Conservation (phyloP, 2,797 vertebrate genomes). For the Acanthurus leucopareius region DNA sequence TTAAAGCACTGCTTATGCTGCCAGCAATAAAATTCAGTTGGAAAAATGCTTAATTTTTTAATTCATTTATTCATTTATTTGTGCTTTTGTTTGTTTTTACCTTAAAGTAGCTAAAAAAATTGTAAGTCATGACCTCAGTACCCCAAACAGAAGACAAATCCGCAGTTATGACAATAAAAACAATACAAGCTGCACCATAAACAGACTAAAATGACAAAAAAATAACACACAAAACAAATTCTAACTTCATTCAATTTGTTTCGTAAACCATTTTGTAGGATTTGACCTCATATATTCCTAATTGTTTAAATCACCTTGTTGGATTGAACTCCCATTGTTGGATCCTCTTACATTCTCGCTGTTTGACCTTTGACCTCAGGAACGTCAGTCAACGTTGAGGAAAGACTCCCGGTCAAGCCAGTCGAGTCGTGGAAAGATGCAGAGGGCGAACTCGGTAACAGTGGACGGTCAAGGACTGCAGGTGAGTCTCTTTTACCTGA, state of each 20-base stretch:
- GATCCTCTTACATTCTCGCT: not conserved
- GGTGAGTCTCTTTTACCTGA: slow-evolving; percentile 73
- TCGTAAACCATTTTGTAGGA: no score
- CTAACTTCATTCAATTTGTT: not conserved
- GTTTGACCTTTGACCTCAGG: slow-evolving; percentile 81
- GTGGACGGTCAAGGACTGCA: slow-evolving; percentile 95
- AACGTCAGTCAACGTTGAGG: slow-evolving; percentile 91
- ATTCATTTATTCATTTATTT: not conserved
- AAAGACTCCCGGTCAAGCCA: slow-evolving; percentile 91
- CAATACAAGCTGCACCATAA: no score
- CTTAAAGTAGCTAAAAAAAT: not conserved
- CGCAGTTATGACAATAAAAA: not conserved
- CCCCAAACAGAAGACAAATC: not conserved
- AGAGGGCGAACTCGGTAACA: slow-evolving; percentile 94
- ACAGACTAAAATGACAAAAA: no score
- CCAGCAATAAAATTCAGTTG: not conserved
- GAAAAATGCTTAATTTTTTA: no score
- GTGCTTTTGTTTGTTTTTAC: not conserved
- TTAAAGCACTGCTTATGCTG: not conserved
- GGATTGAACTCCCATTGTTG: not conserved
- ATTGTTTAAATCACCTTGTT: not conserved
- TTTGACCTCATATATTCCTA: not conserved
- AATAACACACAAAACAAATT: no score
- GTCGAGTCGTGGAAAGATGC: slow-evolving; percentile 91
- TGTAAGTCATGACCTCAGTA: not conserved